Base-by-base conservation (phyloP, 2,797 vertebrate genomes). In the Prunella strophiata region DNA sequence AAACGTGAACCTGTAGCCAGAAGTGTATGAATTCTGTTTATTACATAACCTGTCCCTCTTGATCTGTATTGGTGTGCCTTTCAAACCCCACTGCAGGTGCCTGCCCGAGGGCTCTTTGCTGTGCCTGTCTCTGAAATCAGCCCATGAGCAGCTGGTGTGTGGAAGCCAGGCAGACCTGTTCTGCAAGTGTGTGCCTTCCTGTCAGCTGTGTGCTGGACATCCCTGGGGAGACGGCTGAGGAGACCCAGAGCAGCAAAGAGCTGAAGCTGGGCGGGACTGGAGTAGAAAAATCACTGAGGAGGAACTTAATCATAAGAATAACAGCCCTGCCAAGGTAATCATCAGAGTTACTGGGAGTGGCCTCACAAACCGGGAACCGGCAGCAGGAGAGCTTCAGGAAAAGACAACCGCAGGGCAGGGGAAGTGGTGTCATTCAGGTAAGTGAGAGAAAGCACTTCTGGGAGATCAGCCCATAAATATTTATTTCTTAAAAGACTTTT, bases 101-200 rank as follows among this genome's bases (percentile, higher is more conserved):
- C 62, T 30, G 13, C 70, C 79, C 0, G 1, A 42, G 87, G 59
- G 67, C 70, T 84, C 66, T 88, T 43, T 66, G 51, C 70, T 32
- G 85, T 85, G 75, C 55, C 54, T 43, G 45, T 61, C 19, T 21
- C 55, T 78, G 58, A 11, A 72, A 50, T 19, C 54, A 19, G 58
- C 3, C 12, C 32, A 9, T 10, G 75, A 86, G 77, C 86, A 89
- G 61, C 45, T 43, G 75, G 38, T 75, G 79, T 2, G 2, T 42
- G 65, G 72, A 54, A 96, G 80, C 61, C 81, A 65, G 96, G 89
- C 91, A 79, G 93, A 96, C 95, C 43, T 7, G 84, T 94, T 94
- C 71, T 80, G 91, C 94, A 20, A 48, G 90, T 73, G 81, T 72
- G 66, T n/a, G 55, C 62, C 48, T 62, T n/a, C 68, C 87, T 86